Evolutionary conservation across 2,113 vertebrate genomes (phyloP), one percentile per base, ranked within the genome.

Genomic region (Ptyas mucosa): DNA sequence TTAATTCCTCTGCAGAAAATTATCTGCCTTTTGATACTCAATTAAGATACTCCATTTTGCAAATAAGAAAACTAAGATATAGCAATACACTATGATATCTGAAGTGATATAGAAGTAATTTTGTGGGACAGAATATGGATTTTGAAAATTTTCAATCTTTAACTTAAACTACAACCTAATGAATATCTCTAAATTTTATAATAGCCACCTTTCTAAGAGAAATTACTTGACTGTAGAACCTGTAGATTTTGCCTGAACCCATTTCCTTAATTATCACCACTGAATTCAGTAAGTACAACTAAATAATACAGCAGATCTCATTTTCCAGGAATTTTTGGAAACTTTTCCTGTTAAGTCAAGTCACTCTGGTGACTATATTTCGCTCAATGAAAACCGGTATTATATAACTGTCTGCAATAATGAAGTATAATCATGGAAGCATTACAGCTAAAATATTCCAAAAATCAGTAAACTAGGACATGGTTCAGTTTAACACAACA

Each of bases 401-500:
- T n/a, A 69, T 61, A 29, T 64, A 64, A 29, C 61, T 29, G 3
- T n/a, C 26, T n/a, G 61, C 61, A n/a, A 85, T 91, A 93, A 39
- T 96, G 51, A 92, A 91, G 94, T 95, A 95, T 75, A 88, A 1
- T 1, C 95, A 29, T 26, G 24, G 26, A 81, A 81, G n/a, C 10
- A 53, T 10, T 15, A 54, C 8, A 85, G 11, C 52, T 53, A 93
- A 91, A 69, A 92, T 87, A 92, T 88, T 0, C 43, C 95, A 95
- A 93, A 93, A 58, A 93, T 58, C 5, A 9, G 94, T 94, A 93
- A 90, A 49, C 89, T 52, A 95, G 91, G 54, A 94, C 92, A 89
- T 43, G 90, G 51, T 95, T 90, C 54, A 96, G 93, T 95, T 96
- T 94, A 96, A 89, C 91, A 94, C 0, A 1, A 96, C 87, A 94